Evolutionary conservation across 1,140 invertebrate species (phyloP), one percentile per base, ranked within the genome.

Genomic region (Drosophila lini): DNA sequence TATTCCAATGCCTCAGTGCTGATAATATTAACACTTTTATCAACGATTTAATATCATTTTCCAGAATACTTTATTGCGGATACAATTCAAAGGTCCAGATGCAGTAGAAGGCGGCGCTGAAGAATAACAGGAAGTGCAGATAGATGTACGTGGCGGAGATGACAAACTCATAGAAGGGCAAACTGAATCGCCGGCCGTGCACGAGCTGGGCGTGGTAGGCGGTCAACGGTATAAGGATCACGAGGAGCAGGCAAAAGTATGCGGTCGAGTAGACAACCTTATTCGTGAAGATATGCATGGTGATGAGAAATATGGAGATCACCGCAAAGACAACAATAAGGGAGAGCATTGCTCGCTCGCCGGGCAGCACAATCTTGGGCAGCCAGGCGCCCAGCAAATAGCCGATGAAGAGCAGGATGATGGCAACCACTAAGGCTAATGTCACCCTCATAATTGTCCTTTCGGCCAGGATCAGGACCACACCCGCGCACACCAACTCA

Each of bases 91-190:
- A 3, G 6, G 36, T 7, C 70, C 73, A 76, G 10, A 76, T 5
- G 9, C 19, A 8, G 9, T 45, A 58, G 36, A 67, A 73, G 6
- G 55, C 3, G 3, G 42, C 32, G 22, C 41, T 22, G 19, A 74
- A 78, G 45, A 78, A 74, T 28, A 81, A 9, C 8, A 52, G n/a
- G 3, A 63, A 71, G 28, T 78, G 47, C 7, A 82, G 38, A 41
- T 56, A 74, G 7, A 78, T 22, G 13, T 25, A 41, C 1, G 56
- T 32, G 9, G 62, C 79, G 31, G 41, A 50, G 11, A 15, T 22
- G 2, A 81, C 15, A 8, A 40, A 67, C 9, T 77, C 79, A 5
- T 68, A 15, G 3, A 1, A n/a, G 3, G 57, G 67, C 34, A 82
- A 1, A 3, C 1, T 7, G 16, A 25, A 60, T 19, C 74, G 25